Percentiles rank a stretch among this genome's conserved stretches.
phyloP scores from a whole-genome alignment of 1,140 invertebrate genomes.

The Vanessa atalanta region DNA sequence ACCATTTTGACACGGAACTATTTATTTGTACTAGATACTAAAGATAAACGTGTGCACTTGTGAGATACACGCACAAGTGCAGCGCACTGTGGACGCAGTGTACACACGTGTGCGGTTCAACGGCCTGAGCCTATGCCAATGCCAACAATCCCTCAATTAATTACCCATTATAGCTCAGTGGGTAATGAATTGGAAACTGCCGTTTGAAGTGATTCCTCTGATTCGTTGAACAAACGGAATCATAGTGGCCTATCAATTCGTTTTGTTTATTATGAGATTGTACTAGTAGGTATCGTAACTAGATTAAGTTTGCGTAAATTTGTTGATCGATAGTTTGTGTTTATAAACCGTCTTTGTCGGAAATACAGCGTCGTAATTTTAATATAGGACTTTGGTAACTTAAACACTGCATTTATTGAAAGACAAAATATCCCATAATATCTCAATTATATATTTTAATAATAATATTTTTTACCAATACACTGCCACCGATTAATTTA shows the following conservation, averaged over 20 bases:
- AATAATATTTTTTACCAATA: neutral
- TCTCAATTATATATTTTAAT: neutral
- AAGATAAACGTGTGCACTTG: constrained; percentile 29
- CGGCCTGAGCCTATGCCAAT: constrained; percentile 65
- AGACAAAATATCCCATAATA: neutral
- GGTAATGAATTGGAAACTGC: constrained; percentile 41
- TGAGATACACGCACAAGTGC: constrained; percentile 21
- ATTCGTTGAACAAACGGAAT: constrained; percentile 18
- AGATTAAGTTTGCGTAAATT: no score
- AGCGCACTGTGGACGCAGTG: constrained; percentile 26
- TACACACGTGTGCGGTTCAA: constrained; percentile 52
- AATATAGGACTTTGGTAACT: no score
- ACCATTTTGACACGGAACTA: constrained; percentile 20
- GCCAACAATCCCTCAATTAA: constrained; percentile 56
- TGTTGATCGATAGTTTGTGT: no score
- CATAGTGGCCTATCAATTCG: neutral
- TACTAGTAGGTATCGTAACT: no score
- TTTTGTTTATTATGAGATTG: neutral
- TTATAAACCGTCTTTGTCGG: no score
- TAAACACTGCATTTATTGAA: no score
- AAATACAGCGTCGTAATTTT: no score
- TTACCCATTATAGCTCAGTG: constrained; percentile 42
- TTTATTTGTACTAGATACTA: constrained; percentile 33
- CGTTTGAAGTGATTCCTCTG: constrained; percentile 22
- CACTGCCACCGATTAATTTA: neutral